These are phyloP conservation scores for Misgurnus mizolepis DNA, from an alignment of 2,113 vertebrate species.

Conservation along the genomic window DNA sequence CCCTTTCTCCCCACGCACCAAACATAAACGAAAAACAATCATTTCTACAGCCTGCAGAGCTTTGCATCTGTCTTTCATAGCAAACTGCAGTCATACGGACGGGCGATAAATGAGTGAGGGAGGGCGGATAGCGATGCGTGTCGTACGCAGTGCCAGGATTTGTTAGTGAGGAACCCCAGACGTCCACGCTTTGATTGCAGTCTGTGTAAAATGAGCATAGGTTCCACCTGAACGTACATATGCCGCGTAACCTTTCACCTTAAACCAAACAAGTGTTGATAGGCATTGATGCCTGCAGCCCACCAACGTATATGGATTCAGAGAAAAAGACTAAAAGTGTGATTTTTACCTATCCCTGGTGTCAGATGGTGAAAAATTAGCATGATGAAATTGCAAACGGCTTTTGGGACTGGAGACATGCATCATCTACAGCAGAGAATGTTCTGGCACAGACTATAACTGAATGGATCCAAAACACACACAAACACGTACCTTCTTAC, in stretches of 20 bases:
- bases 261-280: constrained; percentile 20
- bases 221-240: constrained; percentile 29
- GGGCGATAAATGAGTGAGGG: neutral
- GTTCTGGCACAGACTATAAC: constrained; percentile 35
- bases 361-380: constrained; percentile 40
- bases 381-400: constrained; percentile 48
- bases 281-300: constrained; percentile 19
- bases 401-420: constrained; percentile 46
- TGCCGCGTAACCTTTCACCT: constrained; percentile 26
- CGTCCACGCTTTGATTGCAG: neutral
- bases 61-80: constrained; percentile 33
- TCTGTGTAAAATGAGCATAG: constrained; percentile 5
- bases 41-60: neutral
- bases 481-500: neutral
- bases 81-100: constrained; percentile 2
- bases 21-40: constrained; percentile 1
- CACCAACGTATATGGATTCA: neutral
- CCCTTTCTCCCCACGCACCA: neutral
- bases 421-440: constrained; percentile 48
- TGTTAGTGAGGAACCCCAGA: constrained; percentile 21
- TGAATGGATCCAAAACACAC: constrained; percentile 19
- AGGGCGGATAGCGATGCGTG: neutral
- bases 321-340: neutral
- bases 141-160: neutral
- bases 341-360: neutral